Percentiles rank a stretch among this genome's conserved stretches.
Conservation (phyloP, 1,140 invertebrate species). For the Monomorium pharaonis region DNA sequence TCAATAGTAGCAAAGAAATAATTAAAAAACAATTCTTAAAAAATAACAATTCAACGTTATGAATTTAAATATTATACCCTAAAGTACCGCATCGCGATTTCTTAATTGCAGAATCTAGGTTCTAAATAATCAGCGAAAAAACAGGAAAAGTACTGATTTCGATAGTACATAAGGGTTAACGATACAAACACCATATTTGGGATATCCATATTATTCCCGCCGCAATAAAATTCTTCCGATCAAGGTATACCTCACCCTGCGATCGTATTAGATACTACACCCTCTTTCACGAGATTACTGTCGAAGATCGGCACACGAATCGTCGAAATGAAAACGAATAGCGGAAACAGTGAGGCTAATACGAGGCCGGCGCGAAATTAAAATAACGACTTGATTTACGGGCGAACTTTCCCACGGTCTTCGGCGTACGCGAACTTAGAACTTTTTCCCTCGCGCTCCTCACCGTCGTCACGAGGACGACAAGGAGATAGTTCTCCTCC, state of each 20-base stretch:
- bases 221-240: slow-evolving; percentile 6
- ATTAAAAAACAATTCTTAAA: too few relatives aligned
- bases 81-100: not conserved
- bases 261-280: not conserved
- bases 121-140: not conserved
- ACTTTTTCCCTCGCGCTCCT: slow-evolving; percentile 12
- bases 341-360: slow-evolving; percentile 52
- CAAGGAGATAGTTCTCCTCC: slow-evolving; percentile 64
- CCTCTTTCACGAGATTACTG: slow-evolving; percentile 1
- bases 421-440: slow-evolving; percentile 65
- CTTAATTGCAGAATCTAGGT: not conserved
- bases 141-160: too few relatives aligned
- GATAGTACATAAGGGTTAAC: not conserved
- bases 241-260: not conserved
- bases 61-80: not conserved
- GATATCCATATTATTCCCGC: not conserved
- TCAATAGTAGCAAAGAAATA: too few relatives aligned
- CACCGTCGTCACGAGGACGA: slow-evolving; percentile 51
- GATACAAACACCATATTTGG: not conserved
- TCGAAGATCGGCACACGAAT: not conserved
- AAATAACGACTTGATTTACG: slow-evolving; percentile 79
- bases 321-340: slow-evolving; percentile 20
- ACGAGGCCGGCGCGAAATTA: slow-evolving; percentile 69
- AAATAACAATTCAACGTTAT: too few relatives aligned
- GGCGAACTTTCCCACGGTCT: slow-evolving; percentile 73